Evolutionary conservation across 2,888 invertebrate species (phyloP).

Genomic region (Poecilobothrus nobilitatus): DNA sequence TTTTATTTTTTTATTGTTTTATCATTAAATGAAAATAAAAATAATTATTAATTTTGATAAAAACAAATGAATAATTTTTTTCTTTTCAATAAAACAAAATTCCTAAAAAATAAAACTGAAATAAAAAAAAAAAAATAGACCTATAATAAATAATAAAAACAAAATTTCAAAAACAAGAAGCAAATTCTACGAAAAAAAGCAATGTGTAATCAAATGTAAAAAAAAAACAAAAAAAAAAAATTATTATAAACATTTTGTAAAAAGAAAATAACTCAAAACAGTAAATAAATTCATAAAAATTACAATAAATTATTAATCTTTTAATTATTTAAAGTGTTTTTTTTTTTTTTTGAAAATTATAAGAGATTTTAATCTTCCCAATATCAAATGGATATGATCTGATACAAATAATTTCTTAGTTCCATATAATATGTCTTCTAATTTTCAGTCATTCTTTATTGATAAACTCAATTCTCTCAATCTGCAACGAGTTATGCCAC

Average conservation of each 20-base stretch:
- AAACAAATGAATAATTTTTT: neutral
- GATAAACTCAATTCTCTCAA: too few relatives aligned
- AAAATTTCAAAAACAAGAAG: too few relatives aligned
- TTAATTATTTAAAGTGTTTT: too few relatives aligned
- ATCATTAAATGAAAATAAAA: neutral
- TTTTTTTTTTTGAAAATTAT: too few relatives aligned
- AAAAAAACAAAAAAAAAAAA: neutral
- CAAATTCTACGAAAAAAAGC: neutral
- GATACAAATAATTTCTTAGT: too few relatives aligned
- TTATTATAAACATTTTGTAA: neutral
- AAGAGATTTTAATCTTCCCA: too few relatives aligned
- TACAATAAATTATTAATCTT: neutral
- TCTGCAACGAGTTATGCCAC: too few relatives aligned
- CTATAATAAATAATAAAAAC: neutral
- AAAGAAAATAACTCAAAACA: neutral
- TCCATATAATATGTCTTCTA: too few relatives aligned
- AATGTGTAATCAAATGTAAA: neutral
- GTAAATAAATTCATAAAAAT: constrained; percentile 3
- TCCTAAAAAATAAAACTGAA: neutral
- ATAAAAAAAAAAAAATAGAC: neutral
- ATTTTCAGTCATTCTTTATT: too few relatives aligned
- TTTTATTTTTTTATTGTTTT: too few relatives aligned
- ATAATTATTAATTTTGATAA: neutral
- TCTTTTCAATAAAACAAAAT: neutral
- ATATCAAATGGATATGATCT: too few relatives aligned